phyloP scores from a whole-genome alignment of 2,797 vertebrate genomes.

The Simalia tracyae region DNA sequence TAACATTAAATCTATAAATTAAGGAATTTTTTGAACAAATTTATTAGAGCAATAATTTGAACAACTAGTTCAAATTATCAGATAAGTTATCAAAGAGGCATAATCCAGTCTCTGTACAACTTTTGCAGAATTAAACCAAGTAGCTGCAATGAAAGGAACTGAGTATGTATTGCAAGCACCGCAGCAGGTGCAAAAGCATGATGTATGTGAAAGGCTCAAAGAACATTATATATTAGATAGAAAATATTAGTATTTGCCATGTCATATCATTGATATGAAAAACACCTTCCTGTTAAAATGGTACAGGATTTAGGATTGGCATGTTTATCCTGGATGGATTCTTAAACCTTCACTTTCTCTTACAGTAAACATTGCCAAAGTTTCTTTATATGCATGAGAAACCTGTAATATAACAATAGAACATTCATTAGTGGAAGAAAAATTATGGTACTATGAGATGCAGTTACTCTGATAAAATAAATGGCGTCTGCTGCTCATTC shows the following conservation, averaged over 20 bases:
- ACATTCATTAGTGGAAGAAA: neutral
- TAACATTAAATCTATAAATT: neutral
- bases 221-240: neutral
- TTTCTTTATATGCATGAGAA: slow-evolving; percentile 26
- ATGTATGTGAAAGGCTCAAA: neutral
- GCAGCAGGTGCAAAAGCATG: neutral
- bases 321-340: neutral
- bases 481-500: neutral
- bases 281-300: neutral
- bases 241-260: neutral
- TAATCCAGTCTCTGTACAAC: neutral
- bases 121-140: neutral
- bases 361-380: slow-evolving; percentile 47
- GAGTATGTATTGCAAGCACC: neutral
- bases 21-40: slow-evolving; percentile 8
- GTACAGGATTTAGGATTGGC: neutral
- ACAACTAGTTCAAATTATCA: neutral
- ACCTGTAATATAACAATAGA: neutral
- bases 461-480: neutral
- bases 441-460: neutral
- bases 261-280: neutral
- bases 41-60: neutral
- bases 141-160: neutral
- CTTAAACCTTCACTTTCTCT: slow-evolving; percentile 23
- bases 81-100: neutral